Evolutionary conservation across 2,113 vertebrate genomes (phyloP).

Genomic region (Trogon melanurus): DNA sequence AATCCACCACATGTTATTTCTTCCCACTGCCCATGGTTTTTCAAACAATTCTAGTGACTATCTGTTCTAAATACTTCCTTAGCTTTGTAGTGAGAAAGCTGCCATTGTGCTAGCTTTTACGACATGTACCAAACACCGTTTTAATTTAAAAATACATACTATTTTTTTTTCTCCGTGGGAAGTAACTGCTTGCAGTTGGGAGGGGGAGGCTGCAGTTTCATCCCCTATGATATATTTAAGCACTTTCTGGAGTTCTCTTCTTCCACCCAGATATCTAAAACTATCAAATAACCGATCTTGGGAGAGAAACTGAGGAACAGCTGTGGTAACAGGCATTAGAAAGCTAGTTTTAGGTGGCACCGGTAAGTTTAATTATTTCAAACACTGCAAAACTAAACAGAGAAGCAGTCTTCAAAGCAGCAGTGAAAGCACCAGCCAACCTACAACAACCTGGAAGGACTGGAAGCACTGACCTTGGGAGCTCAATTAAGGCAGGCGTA

Average conservation of each 20-base stretch:
- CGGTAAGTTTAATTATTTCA: neutral
- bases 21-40: neutral
- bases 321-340: neutral
- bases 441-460: accelerated
- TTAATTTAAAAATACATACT: neutral
- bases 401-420: neutral
- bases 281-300: neutral
- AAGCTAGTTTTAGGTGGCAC: neutral
- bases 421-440: neutral
- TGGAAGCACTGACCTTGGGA: neutral
- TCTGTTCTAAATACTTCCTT: neutral
- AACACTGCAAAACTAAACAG: neutral
- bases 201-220: neutral
- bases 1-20: too few relatives aligned
- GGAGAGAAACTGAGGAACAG: neutral
- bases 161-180: neutral
- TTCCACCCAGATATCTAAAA: neutral
- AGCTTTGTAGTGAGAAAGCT: neutral
- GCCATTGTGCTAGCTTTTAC: neutral
- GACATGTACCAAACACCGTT: neutral
- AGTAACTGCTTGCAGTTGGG: neutral
- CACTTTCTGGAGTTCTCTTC: neutral
- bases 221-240: neutral
- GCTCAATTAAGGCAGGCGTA: neutral
- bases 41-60: neutral